These are phyloP conservation scores for Oryzias woworae DNA, from an alignment of 2,113 vertebrate species.

Conservation along the genomic window DNA sequence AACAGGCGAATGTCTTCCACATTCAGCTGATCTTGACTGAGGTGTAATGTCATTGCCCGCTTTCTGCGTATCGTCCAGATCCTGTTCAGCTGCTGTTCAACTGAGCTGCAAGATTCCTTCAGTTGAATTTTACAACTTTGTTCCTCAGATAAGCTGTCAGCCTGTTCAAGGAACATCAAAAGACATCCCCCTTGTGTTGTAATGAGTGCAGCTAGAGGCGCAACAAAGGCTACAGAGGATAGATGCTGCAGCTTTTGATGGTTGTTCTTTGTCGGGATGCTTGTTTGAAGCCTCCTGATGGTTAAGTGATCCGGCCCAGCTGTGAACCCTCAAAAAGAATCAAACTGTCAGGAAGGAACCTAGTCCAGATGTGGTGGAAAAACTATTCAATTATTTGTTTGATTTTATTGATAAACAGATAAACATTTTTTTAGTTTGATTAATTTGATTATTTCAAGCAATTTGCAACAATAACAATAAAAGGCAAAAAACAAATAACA, in stretches of 20 bases:
- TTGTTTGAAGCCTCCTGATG: constrained; percentile 36
- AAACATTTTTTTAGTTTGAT: too few species aligned
- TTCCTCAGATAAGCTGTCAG: constrained; percentile 32
- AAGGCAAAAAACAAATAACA: too few species aligned
- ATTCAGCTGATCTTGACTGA: not conserved
- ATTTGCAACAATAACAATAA: too few species aligned
- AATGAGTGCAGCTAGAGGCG: constrained; percentile 37
- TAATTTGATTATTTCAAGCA: too few species aligned
- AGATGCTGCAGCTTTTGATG: constrained; percentile 24
- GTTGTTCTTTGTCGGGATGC: constrained; percentile 32
- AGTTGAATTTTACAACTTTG: constrained; percentile 27
- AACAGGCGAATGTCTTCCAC: not conserved
- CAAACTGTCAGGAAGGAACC: constrained; percentile 28
- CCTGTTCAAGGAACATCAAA: constrained; percentile 45
- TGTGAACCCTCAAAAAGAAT: constrained; percentile 33
- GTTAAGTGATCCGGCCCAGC: constrained; percentile 48
- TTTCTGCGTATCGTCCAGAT: too few species aligned
- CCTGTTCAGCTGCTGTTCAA: constrained; percentile 4
- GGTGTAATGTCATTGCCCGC: too few species aligned
- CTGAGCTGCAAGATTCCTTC: constrained; percentile 15
- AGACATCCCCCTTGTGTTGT: constrained; percentile 20
- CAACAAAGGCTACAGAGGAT: constrained; percentile 45
- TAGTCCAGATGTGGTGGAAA: constrained; percentile 6
- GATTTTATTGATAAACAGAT: not conserved
- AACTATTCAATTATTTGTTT: not conserved